Base-by-base conservation (phyloP, 2,888 invertebrate genomes). In the Eurytoma adleriae region DNA sequence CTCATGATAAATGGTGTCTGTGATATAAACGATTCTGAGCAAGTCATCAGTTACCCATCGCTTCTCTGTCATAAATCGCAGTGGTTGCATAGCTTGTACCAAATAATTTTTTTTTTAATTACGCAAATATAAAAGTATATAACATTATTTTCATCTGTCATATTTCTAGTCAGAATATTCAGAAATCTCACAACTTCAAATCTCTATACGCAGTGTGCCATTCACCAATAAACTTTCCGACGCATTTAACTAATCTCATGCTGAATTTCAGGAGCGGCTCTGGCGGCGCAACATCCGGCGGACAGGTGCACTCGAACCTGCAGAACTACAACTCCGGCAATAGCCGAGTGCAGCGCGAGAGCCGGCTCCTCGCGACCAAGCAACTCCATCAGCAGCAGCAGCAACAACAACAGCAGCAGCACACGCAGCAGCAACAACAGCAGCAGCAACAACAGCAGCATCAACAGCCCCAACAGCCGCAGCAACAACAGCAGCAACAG, bases 361-460 rank as follows among this genome's bases (percentile, higher is more conserved):
- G 89, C 85, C 87, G 90, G 83, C 84, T 90, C 83, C 86, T 90
- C 82, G 88, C 90, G 67, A 90, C 89, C 76, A 91, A 90, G 76
- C 88, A 89, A 66, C 89, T 71, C 4, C 81, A 79, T 12, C 73
- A 79, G 18, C 86, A 86, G 13, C 76, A 76, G 20, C 76, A 59
- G 14, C 75, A 67, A 10, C 67, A 59, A n/a, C 75, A 67, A 16
- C 67, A 64, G 24, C 72, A 78, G 14, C 78, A 66, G 18, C 70
- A 64, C 3, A 16, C 14, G 13, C 80, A 73, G 18, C 72, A 69
- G 4, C 79, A 70, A 14, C 61, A 89, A 73, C 88, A 88, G 72
- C 89, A 68, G n/a, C 78, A 73, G 20, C 73, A 74, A 14, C 86
- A 86, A 7, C 61, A 30, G 10, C 79, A 74, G 40, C 73, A 57